Conservation (phyloP, 1,140 invertebrate genomes). For the Ephestia elutella region DNA sequence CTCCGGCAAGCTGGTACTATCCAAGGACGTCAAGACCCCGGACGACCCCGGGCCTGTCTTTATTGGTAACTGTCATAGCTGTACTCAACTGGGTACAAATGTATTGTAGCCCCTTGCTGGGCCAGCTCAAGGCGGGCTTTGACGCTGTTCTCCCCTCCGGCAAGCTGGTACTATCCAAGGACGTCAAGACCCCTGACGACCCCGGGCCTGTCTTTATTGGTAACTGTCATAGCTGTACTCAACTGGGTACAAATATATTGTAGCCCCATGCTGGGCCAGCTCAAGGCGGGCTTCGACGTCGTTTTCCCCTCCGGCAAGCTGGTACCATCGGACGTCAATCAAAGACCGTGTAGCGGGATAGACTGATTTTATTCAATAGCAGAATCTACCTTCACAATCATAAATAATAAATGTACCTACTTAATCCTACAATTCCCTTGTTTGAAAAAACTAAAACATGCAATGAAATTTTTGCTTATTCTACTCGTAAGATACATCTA, state of each 20-base stretch:
- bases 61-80: slow-evolving; percentile 75
- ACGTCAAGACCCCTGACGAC: slow-evolving; percentile 84
- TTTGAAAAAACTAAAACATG: no score
- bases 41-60: slow-evolving; percentile 82
- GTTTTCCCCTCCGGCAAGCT: slow-evolving; percentile 83
- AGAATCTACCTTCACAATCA: no score
- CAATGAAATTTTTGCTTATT: no score
- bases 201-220: slow-evolving; percentile 84
- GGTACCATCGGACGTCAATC: slow-evolving; percentile 88
- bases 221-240: slow-evolving; percentile 47
- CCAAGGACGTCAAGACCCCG: slow-evolving; percentile 85
- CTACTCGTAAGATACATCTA: no score
- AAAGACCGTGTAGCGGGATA: no score
- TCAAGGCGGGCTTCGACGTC: slow-evolving; percentile 89
- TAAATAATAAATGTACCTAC: no score
- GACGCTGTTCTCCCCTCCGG: slow-evolving; percentile 86
- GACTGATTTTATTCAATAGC: no score
- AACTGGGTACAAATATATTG: no score
- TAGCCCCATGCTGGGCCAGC: slow-evolving; percentile 86
- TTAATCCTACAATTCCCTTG: no score
- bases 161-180: slow-evolving; percentile 80
- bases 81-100: no score
- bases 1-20: slow-evolving; percentile 83
- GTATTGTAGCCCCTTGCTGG: slow-evolving; percentile 89
- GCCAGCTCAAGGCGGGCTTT: slow-evolving; percentile 86